Base-by-base conservation (phyloP, 2,888 invertebrate species). In the Brachyptera putata region DNA sequence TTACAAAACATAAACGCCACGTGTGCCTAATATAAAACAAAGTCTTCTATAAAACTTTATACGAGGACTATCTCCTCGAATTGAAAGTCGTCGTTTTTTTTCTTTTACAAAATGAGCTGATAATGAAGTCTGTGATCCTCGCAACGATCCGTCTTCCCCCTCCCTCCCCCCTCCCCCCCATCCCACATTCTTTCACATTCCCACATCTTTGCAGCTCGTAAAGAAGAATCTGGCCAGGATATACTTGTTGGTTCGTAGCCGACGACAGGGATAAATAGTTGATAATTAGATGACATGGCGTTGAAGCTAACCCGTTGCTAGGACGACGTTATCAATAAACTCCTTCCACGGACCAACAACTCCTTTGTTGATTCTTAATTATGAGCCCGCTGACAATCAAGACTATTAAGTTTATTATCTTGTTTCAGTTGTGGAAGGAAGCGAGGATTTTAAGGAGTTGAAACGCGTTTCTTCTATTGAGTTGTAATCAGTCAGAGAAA, bases 181-280 rank as follows among this genome's bases (percentile, higher is more conserved):
- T 16, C 53, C 21, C 34, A 53, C 11, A 53, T 53, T 53, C 53
- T 53, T 53, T 53, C 36, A 53, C 53, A 36, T 53, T 36, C 36
- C 34, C 53, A 53, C 53, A 53, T 53, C 36, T 22, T 53, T 1
- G 18, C 21, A 9, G 24, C 18, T 50, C 49, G 26, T 49, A 26
- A 16, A 18, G 14, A 50, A 26, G 49, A 50, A 50, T 50, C 49
- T 18, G 18, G 22, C 34, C 18, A 36, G 53, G 24, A 53, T 53
- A 53, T 53, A 53, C 53, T 34, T 34, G 53, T 36, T 30, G 53
- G 34, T 5, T 22, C 36, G 18, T 1, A 34, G 7, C 53, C 53
- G 53, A 53, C 34, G 53, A 53, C 53, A 21, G 30, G 53, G 53
- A 53, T 53, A 53, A 53, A 53, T 53, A 36, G 53, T n/a, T 22